Percentiles rank a stretch among this genome's conserved stretches.
These are phyloP conservation scores for Recurvirostra avosetta DNA, from an alignment of 2,113 vertebrate genomes.

Conservation along the genomic window DNA sequence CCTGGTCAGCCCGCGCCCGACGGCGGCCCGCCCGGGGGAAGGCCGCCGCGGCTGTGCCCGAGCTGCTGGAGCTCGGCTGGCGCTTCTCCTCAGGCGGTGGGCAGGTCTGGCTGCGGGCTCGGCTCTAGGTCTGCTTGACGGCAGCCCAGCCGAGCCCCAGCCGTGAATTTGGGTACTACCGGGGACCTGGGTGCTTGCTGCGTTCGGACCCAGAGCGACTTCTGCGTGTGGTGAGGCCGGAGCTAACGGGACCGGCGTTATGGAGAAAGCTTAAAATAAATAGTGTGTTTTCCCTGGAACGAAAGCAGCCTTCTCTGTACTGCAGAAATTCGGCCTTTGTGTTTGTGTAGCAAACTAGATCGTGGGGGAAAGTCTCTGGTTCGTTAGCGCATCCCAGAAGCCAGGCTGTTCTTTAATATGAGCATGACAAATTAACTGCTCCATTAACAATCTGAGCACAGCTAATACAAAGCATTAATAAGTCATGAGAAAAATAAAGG, in stretches of 20 bases:
- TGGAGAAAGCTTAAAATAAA: not conserved
- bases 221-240: not conserved
- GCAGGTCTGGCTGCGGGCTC: not conserved
- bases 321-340: not conserved
- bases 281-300: not conserved
- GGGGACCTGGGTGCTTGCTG: not conserved
- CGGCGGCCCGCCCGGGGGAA: too few species aligned
- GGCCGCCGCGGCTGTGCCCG: not conserved
- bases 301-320: not conserved
- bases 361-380: not conserved
- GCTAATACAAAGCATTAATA: not conserved
- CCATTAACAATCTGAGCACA: not conserved
- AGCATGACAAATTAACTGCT: not conserved
- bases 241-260: not conserved
- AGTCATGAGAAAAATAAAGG: not conserved
- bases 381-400: not conserved
- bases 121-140: not conserved
- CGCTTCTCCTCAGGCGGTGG: not conserved
- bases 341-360: not conserved
- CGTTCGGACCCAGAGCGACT: not conserved
- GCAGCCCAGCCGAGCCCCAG: not conserved
- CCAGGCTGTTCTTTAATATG: not conserved
- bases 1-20: not conserved
- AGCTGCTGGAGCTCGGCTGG: not conserved
- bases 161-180: rapidly evolving